Evolutionary conservation across 2,888 invertebrate species (phyloP), one percentile per base, ranked within the genome.

Genomic region (Pinctada fucata): DNA sequence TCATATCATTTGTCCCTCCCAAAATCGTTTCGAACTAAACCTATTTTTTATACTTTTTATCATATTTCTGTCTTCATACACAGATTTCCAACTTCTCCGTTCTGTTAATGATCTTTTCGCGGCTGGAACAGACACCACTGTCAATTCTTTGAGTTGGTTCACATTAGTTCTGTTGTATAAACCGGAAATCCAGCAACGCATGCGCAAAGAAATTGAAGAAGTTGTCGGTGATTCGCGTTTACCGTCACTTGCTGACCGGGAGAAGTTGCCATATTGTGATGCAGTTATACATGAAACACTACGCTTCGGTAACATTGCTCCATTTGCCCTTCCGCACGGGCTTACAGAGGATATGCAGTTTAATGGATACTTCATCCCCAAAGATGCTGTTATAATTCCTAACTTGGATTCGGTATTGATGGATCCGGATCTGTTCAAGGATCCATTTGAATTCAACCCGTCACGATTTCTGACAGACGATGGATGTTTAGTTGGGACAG

Each of bases 121-220:
- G n/a, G 76, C 71, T 45, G 76, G 65, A 3, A 81, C 85, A 89
- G 96, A 96, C 87, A 96, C 96, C 2, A 96, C 96, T 0, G 95
- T 96, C n/a, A 96, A 97, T 31, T 97, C 96, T 2, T 96, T 97
- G 82, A 96, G 96, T 89, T 97, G 97, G 94, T 95, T 96, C 81
- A 93, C 97, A 3, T 96, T 96, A 83, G 94, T 96, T 88, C 94
- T 97, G 90, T 96, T 96, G 5, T 94, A 95, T 69, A 95, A 97
- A 89, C 96, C 95, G 65, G 94, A 96, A 10, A 95, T 80, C 13
- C 82, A 81, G 65, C 75, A 76, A n/a, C 77, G 72, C 49, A 68
- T 76, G 6, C 70, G 68, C 45, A 16, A 66, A 47, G 83, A 83
- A 58, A 80, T 83, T 6, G 75, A 80, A 3, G 81, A 82, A 2